Conservation (phyloP, 2,888 invertebrate species). For the Melanargia galathea region DNA sequence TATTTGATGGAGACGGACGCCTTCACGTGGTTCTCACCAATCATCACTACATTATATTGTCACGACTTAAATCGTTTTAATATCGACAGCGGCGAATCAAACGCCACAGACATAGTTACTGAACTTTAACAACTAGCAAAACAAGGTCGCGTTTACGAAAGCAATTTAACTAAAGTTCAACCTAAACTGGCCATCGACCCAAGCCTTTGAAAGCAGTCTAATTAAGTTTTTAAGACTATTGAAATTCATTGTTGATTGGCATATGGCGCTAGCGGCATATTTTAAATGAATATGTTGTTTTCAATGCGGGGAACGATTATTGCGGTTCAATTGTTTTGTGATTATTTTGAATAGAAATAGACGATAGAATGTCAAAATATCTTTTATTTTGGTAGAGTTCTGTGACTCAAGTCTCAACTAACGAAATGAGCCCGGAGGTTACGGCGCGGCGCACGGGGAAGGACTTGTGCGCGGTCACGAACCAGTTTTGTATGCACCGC, state of each 20-base stretch:
- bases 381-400: not conserved
- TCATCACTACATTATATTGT: slow-evolving; percentile 73
- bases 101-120: slow-evolving; percentile 39
- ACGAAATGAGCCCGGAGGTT: slow-evolving; percentile 13
- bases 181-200: slow-evolving; percentile 53
- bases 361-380: slow-evolving; percentile 9
- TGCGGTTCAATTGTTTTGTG: slow-evolving; percentile 44
- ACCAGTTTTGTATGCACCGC: slow-evolving; percentile 49
- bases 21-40: slow-evolving; percentile 59
- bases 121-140: slow-evolving; percentile 46
- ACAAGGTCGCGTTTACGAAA: slow-evolving; percentile 44
- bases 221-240: slow-evolving; percentile 78
- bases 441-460: slow-evolving; percentile 41
- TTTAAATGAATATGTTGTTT: slow-evolving; percentile 66
- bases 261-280: slow-evolving; percentile 77
- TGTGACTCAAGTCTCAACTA: slow-evolving; percentile 5
- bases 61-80: slow-evolving; percentile 47
- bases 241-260: slow-evolving; percentile 77
- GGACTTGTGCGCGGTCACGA: slow-evolving; percentile 50
- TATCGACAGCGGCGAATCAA: slow-evolving; percentile 24
- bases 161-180: slow-evolving; percentile 32
- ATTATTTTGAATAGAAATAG: slow-evolving; percentile 28
- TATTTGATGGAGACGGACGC: slow-evolving; percentile 76
- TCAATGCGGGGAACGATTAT: slow-evolving; percentile 39
- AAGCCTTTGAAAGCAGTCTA: slow-evolving; percentile 78